phyloP scores from a whole-genome alignment of 2,888 invertebrate genomes.

The Amiota mariae region DNA sequence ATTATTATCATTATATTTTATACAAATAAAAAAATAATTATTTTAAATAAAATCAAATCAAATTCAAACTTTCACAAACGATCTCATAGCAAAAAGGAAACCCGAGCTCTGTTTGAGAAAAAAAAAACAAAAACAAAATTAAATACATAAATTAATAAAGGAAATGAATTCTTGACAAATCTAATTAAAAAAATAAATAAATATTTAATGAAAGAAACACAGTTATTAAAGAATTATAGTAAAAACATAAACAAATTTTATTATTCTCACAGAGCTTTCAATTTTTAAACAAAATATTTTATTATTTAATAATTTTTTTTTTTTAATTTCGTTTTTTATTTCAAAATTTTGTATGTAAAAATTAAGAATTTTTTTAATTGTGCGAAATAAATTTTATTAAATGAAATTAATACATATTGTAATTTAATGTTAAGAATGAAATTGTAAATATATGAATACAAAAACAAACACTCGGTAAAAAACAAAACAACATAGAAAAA shows the following conservation, averaged over 20 bases:
- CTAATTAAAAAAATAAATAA: too few relatives aligned
- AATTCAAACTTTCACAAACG: conserved; percentile 70
- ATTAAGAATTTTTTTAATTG: too few relatives aligned
- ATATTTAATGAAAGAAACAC: too few relatives aligned
- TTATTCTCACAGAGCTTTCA: too few relatives aligned
- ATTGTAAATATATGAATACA: conserved; percentile 26
- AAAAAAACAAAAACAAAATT: conserved; percentile 1
- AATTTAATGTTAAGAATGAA: background rate
- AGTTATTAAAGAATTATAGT: too few relatives aligned
- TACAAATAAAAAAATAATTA: background rate
- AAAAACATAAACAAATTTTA: too few relatives aligned
- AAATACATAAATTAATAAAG: background rate
- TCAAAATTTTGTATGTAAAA: too few relatives aligned
- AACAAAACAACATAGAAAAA: background rate
- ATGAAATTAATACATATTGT: too few relatives aligned
- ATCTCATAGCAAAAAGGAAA: conserved; percentile 67
- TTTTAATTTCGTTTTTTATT: too few relatives aligned
- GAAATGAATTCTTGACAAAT: background rate
- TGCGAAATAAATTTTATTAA: too few relatives aligned
- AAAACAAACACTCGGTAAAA: background rate
- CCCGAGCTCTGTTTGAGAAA: conserved; percentile 41
- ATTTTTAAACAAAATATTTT: too few relatives aligned
- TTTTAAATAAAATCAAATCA: conserved; percentile 49
- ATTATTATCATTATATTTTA: conserved; percentile 2
- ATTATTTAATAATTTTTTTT: too few relatives aligned